Conservation (phyloP, 2,797 vertebrate species). For the Macropodus opercularis region DNA sequence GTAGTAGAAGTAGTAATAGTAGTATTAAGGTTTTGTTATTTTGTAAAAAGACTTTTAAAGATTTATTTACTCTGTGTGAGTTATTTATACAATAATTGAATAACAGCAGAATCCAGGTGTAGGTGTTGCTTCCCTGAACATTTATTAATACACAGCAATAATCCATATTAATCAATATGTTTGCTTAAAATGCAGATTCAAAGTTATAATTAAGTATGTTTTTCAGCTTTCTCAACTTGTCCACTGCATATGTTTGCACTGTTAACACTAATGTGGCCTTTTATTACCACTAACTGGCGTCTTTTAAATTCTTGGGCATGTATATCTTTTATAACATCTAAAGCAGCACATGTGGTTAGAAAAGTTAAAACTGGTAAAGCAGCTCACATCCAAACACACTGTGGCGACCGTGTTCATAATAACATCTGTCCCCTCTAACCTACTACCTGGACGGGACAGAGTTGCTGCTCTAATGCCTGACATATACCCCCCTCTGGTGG, state of each 20-base stretch:
- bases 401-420: background rate
- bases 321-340: background rate
- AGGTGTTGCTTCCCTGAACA: too few species aligned
- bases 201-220: too few species aligned
- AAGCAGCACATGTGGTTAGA: background rate
- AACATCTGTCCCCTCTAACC: background rate
- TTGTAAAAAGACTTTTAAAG: too few species aligned
- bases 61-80: too few species aligned
- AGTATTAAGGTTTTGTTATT: too few species aligned
- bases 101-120: too few species aligned
- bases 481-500: constrained; percentile 62
- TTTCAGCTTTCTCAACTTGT: too few species aligned
- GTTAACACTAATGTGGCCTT: background rate
- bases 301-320: background rate
- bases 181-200: too few species aligned
- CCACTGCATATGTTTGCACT: background rate
- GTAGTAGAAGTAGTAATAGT: too few species aligned
- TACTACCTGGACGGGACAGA: background rate
- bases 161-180: too few species aligned
- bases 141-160: too few species aligned
- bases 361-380: background rate
- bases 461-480: constrained; percentile 12
- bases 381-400: background rate
- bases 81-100: too few species aligned
- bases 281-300: background rate